Base-by-base conservation (phyloP, 2,888 invertebrate genomes). In the Drosophila koepferae region DNA sequence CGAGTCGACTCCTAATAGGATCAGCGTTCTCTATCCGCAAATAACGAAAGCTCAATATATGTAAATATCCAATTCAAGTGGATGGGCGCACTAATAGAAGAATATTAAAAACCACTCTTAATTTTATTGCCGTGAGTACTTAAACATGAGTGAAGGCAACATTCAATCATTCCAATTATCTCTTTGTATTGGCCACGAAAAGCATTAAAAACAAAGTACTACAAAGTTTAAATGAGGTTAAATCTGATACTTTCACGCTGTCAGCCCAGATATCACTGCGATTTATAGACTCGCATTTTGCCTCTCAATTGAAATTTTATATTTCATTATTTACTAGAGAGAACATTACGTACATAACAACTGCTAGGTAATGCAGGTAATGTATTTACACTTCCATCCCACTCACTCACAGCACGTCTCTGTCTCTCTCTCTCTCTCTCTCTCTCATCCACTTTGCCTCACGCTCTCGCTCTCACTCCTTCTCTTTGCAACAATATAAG, bases 51-150 rank as follows among this genome's bases (percentile, higher is more conserved):
- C 23, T 51, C 41, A 63, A 74, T 74, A 66, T 48, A 74, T 74
- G 71, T 48, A 80, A 80, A 72, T 76, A 76, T 43, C 18, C 74
- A 28, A 71, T 46, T 48, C 34, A 56, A 56, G 18, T 36, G 46
- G 18, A 34, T 20, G 16, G 44, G 43, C 74, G 51, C 28, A 28
- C 28, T 55, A 40, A 63, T 31, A 63, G 70, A 58, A 64, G 53
- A 55, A 77, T 71, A 76, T 77, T 77, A 77, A 77, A 77, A 77
- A 54, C 56, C 80, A 76, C 77, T 77, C 67, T 41, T 55, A 34
- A 41, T 67, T 80, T 80, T 67, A 80, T 77, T 80, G 72, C 80
- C 67, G 36, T 53, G 49, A 40, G 62, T 70, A 63, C 69, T 63
- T 56, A 51, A 36, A 58, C 12, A n/a, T 53, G 58, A 31, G n/a